Evolutionary conservation across 1,140 invertebrate genomes (phyloP), one percentile per base, ranked within the genome.

Genomic region (Anagrus nilaparvatae): DNA sequence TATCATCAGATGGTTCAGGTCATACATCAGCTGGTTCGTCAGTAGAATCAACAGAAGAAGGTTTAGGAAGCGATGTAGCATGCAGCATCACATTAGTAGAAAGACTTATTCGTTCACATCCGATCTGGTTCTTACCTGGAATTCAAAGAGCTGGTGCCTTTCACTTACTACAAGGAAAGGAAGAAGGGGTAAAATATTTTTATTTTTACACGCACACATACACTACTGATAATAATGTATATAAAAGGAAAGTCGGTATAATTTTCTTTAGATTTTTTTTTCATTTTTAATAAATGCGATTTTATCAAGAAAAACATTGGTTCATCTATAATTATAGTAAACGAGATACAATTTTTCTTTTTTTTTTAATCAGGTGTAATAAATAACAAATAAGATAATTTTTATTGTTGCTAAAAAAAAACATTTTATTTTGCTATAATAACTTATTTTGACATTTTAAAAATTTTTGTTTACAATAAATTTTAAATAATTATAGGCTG

Each of bases 71-170:
- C 51, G 64, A 67, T 46, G 56, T 60, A 36, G 63, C 82, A 34
- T 88, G 84, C 62, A 83, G 85, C 63, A 85, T 93, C 54, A 81
- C 82, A 12, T 65, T 90, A 35, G 68, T 90, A 51, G 91, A 96
- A 64, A 73, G 90, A 29, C 76, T 96, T 40, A 82, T 91, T 50
- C 76, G 88, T 34, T 89, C 86, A 20, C 88, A 94, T 71, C 87
- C 90, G 13, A 88, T 97, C 49, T 96, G 93, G 93, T 95, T 91
- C 64, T 73, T 96, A 24, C 85, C 90, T 1, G 86, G 87, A n/a
- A 87, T 95, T 16, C 88, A 93, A 56, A 74, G 92, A 36, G 84
- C 86, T 37, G 90, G 88, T 1, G 89, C 89, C 21, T 87, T 92
- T 44, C 90, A 95, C 68, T 73, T 95, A 42, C 77, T 96, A 9